phyloP scores from a whole-genome alignment of 2,113 vertebrate genomes.

The Sminthopsis crassicaudata region DNA sequence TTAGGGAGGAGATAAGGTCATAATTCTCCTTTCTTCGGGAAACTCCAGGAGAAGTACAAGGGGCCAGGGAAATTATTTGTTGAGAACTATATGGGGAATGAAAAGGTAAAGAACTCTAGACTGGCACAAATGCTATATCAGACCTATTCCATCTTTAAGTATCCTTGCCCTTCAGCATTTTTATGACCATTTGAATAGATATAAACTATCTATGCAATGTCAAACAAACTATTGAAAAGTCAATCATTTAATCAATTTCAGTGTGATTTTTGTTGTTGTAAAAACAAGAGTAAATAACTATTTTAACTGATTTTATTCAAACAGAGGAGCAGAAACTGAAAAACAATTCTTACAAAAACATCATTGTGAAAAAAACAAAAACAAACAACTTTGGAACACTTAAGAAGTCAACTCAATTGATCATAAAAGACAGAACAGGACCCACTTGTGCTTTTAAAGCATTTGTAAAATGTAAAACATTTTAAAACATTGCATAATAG shows the following conservation, averaged over 20 bases:
- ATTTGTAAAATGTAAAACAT: too few relatives aligned
- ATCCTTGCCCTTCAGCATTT: background rate
- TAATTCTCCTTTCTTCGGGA: background rate
- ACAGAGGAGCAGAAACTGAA: background rate
- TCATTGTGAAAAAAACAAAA: background rate
- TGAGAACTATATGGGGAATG: fast-evolving
- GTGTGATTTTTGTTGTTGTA: background rate
- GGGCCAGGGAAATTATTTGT: background rate
- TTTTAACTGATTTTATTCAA: background rate
- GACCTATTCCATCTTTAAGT: background rate
- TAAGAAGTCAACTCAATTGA: background rate
- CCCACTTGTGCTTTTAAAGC: too few relatives aligned
- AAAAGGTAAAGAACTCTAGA: background rate
- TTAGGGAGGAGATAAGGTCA: background rate
- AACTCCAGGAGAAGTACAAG: background rate
- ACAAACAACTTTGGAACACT: background rate
- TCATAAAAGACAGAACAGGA: too few relatives aligned
- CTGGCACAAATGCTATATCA: background rate
- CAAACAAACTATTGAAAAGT: background rate
- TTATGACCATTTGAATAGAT: background rate
- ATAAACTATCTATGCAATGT: fast-evolving
- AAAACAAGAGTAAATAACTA: background rate
- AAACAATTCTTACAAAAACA: background rate
- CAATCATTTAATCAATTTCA: background rate
- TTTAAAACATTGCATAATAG: too few relatives aligned